A percentile compares a stretch with the other conserved stretches of the same genome.
phyloP scores from a whole-genome alignment of 2,797 vertebrate species.

The Gila robusta region DNA sequence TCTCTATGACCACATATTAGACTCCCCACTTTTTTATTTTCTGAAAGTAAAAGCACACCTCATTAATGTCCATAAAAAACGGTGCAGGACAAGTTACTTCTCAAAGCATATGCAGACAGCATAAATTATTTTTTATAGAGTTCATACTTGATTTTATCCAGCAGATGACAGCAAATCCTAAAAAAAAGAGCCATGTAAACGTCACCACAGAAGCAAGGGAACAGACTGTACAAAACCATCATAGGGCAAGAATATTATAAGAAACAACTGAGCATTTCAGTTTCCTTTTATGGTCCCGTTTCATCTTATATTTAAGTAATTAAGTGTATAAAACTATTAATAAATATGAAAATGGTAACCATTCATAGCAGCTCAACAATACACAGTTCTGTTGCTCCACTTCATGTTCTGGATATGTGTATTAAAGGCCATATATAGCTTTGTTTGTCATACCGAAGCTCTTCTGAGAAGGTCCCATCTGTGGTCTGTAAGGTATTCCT shows the following conservation, averaged over 20 bases:
- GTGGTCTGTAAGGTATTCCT: neutral
- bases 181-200: neutral
- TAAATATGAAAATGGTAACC: neutral
- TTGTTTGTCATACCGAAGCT: neutral
- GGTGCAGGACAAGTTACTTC: neutral
- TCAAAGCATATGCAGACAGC: neutral
- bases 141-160: constrained; percentile 26
- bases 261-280: neutral
- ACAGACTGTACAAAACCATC: neutral
- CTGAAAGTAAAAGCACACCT: neutral
- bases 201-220: neutral
- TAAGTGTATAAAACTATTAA: neutral
- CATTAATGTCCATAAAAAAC: neutral
- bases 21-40: neutral
- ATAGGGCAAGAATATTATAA: neutral
- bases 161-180: constrained; percentile 45
- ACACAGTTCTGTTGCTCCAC: neutral
- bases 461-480: neutral
- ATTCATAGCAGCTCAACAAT: neutral
- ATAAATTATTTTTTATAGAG: neutral
- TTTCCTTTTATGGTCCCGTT: neutral
- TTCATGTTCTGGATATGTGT: neutral
- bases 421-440: neutral
- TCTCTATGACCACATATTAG: no score
- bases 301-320: neutral